phyloP scores from a whole-genome alignment of 2,797 vertebrate species.

The Fratercula arctica region DNA sequence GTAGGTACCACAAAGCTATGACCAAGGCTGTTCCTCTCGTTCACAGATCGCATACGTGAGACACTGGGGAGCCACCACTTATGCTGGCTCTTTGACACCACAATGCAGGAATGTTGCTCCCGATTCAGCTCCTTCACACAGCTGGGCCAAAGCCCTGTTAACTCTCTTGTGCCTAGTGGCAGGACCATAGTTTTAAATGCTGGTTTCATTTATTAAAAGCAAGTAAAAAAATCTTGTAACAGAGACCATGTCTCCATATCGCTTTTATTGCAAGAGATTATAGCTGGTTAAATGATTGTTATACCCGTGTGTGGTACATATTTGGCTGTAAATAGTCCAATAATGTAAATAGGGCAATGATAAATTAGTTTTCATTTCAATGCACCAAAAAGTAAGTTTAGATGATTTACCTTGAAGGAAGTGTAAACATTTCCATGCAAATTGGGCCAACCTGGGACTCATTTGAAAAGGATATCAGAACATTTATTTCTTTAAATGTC shows the following conservation, averaged over 20 bases:
- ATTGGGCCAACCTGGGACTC: slow-evolving; percentile 30
- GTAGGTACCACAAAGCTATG: not conserved
- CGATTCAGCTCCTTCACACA: not conserved
- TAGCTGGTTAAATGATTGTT: not conserved
- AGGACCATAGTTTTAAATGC: not conserved
- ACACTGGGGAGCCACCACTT: not conserved
- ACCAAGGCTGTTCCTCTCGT: not conserved
- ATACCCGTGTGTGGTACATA: not conserved
- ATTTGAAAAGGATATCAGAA: slow-evolving; percentile 48
- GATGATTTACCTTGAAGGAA: slow-evolving; percentile 41
- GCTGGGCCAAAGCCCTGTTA: not conserved
- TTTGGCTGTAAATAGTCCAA: not conserved
- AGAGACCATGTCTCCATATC: not conserved
- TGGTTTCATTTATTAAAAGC: not conserved
- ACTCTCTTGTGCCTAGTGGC: not conserved
- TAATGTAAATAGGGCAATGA: not conserved
- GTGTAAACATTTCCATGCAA: slow-evolving; percentile 55
- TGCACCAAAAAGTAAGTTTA: not conserved
- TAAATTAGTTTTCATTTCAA: not conserved
- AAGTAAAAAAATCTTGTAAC: not conserved
- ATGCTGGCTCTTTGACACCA: not conserved
- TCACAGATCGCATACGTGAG: not conserved
- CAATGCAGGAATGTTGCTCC: not conserved
- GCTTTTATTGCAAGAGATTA: not conserved
- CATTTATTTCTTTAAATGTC: slow-evolving; percentile 42